Evolutionary conservation across 2,888 invertebrate genomes (phyloP).

Genomic region (Labia minor): DNA sequence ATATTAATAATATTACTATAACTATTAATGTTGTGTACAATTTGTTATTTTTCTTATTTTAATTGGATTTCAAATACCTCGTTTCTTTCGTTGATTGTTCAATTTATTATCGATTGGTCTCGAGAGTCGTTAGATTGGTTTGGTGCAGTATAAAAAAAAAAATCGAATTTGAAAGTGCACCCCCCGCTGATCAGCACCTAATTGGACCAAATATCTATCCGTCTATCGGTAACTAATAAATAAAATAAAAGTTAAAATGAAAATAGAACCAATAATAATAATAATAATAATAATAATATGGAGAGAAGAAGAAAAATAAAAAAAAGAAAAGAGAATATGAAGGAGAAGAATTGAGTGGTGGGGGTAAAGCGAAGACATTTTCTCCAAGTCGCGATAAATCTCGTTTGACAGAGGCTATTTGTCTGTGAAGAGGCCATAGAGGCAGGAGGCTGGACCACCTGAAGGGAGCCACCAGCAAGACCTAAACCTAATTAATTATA

Average conservation of each 20-base stretch:
- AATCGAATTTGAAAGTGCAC: neutral
- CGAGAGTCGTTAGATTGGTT: neutral
- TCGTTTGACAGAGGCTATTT: constrained; percentile 13
- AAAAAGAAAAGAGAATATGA: too few species aligned
- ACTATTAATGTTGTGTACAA: too few species aligned
- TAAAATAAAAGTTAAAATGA: neutral
- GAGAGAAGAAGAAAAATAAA: too few species aligned
- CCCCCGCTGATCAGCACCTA: neutral
- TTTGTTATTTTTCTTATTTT: neutral
- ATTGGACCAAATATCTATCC: neutral
- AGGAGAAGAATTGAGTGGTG: too few species aligned
- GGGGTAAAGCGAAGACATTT: neutral
- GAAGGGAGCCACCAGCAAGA: constrained; percentile 1
- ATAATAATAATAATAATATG: neutral
- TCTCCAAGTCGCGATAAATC: neutral
- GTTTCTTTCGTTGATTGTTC: neutral
- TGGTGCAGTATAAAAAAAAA: neutral
- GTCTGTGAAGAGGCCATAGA: neutral
- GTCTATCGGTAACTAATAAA: neutral
- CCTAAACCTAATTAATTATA: too few species aligned
- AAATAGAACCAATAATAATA: neutral
- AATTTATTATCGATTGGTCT: constrained; percentile 13
- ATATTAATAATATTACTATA: too few species aligned
- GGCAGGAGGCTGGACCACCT: neutral
- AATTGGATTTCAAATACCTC: neutral